Evolutionary conservation across 2,113 vertebrate species (phyloP).

Genomic region (Abramis brama): DNA sequence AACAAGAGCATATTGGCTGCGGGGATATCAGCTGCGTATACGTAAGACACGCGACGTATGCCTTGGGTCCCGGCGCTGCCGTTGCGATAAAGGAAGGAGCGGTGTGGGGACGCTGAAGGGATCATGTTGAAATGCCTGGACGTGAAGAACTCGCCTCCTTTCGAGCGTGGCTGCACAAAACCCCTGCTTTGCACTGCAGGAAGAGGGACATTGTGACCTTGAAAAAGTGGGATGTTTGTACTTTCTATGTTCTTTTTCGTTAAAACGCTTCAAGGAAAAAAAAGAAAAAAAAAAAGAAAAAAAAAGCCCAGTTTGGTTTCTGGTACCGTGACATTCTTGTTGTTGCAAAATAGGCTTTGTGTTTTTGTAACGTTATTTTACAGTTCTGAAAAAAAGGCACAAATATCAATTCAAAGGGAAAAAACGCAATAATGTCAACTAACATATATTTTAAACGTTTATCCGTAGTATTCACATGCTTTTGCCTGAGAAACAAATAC

Average conservation of each 20-base stretch:
- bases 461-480: conserved; percentile 87
- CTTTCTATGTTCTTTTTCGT: conserved; percentile 73
- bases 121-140: conserved; percentile 68
- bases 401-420: conserved; percentile 83
- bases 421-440: conserved; percentile 86
- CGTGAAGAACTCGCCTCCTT: conserved; percentile 70
- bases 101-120: conserved; percentile 64
- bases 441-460: conserved; percentile 85
- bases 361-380: conserved; percentile 74
- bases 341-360: conserved; percentile 73
- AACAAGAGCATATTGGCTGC: conserved; percentile 74
- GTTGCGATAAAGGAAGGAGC: conserved; percentile 65
- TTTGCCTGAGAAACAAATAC: conserved; percentile 86
- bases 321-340: conserved; percentile 84
- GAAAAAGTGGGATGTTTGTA: conserved; percentile 76
- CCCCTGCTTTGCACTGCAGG: conserved; percentile 70
- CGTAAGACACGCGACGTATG: conserved; percentile 49
- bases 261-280: conserved; percentile 69
- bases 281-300: conserved; percentile 17
- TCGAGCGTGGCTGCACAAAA: conserved; percentile 71
- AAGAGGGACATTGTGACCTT: conserved; percentile 75
- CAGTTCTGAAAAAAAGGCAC: conserved; percentile 79
- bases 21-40: conserved; percentile 72
- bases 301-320: conserved; percentile 71
- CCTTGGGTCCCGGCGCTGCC: conserved; percentile 62